Base-by-base conservation (phyloP, 35 echinoderm and acorn worm genomes). In the Ophiothrix spiculata region DNA sequence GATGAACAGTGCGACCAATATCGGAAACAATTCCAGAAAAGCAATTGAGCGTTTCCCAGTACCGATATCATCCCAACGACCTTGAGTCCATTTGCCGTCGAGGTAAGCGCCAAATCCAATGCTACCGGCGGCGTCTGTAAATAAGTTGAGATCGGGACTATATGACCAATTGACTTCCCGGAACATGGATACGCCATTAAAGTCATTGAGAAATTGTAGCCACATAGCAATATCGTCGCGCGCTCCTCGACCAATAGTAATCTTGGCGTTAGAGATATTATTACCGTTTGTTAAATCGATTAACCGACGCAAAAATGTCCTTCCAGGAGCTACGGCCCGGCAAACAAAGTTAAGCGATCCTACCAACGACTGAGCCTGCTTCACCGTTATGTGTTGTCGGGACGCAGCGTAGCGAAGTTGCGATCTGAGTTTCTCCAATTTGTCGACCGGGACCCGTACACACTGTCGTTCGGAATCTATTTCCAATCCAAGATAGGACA, bases 261-360 rank as follows among this genome's bases (percentile, higher is more conserved):
- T 56, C 34, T 33, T 37, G 35, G 77, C 60, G 35, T 46, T 12
- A 1, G 85, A 6, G 14, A 8, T 31, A 19, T 11, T 0, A 17
- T 75, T 35, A 8, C 40, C 40, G 15, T 0, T 42, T 10, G 75
- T 87, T 1, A 79, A 31, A 40, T 78, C 85, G 32, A 87, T 78
- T 1, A 87, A 29, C 0, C 75, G 35, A 33, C 85, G 37, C 25
- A 78, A 35, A 34, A 88, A 81, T 21, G 87, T 77, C 29, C 79
- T 19, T 0, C 87, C 78, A 13, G 84, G 87, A 10, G 54, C 56
- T 32, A 88, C 32, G 12, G 78, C 87, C 31, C 64, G 69, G 78
- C 87, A 81, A 13, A 88, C 77, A 36, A 88, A 88, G 74, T 88
- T 88, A 15, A 88, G 77, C 2, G 46, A 64, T 11, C 87, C 87